Percentiles rank a stretch among this genome's conserved stretches.
Conservation (phyloP, 2,888 invertebrate genomes). For the Cheilosia variabilis region DNA sequence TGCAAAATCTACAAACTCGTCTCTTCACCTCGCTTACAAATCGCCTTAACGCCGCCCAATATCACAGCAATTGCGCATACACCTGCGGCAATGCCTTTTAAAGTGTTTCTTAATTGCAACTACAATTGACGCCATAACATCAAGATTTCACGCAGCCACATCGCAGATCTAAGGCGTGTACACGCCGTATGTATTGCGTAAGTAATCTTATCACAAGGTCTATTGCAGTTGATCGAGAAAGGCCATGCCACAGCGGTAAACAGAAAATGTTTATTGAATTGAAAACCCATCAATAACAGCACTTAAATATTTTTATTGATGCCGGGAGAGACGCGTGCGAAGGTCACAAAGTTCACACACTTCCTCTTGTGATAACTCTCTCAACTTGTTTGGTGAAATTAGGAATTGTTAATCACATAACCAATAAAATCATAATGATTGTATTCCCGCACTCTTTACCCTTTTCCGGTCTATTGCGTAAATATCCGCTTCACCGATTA, state of each 20-base stretch:
- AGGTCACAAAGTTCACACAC: slow-evolving; percentile 50
- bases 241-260: slow-evolving; percentile 5
- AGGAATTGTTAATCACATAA: slow-evolving; percentile 35
- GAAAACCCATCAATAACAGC: neutral
- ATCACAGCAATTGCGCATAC: too few relatives aligned
- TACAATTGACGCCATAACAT: neutral
- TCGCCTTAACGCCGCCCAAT: too few relatives aligned
- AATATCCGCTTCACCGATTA: slow-evolving; percentile 39
- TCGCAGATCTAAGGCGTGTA: slow-evolving; percentile 25
- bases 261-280: slow-evolving; percentile 1
- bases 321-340: slow-evolving; percentile 16
- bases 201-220: slow-evolving; percentile 13
- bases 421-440: slow-evolving; percentile 10
- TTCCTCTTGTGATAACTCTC: neutral
- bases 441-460: slow-evolving; percentile 17
- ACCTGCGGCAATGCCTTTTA: too few relatives aligned
- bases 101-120: too few relatives aligned
- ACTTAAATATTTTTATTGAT: slow-evolving; percentile 30
- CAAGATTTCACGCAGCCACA: neutral
- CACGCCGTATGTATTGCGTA: neutral
- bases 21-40: too few relatives aligned
- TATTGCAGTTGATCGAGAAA: slow-evolving; percentile 10
- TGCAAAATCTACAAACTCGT: too few relatives aligned
- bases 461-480: slow-evolving; percentile 46
- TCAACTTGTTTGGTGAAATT: slow-evolving; percentile 10